Evolutionary conservation across 2,888 invertebrate species (phyloP).

Genomic region (Drosophila niveifrons): DNA sequence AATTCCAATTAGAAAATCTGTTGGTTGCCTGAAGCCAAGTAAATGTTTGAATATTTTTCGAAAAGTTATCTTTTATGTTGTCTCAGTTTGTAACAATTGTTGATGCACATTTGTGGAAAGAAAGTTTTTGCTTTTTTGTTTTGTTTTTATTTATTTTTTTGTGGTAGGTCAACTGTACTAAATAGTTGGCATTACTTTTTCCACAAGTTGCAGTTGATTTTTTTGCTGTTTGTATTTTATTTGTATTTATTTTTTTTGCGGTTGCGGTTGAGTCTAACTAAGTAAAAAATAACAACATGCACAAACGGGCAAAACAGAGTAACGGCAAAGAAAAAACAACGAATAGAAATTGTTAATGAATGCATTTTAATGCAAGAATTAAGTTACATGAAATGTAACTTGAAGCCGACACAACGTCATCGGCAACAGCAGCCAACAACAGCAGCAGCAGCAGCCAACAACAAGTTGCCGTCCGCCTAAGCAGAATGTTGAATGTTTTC

Average conservation of each 20-base stretch:
- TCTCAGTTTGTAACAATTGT: slow-evolving; percentile 44
- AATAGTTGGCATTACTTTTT: slow-evolving; percentile 56
- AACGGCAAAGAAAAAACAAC: slow-evolving; percentile 34
- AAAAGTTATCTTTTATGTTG: slow-evolving; percentile 37
- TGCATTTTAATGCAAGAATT: slow-evolving; percentile 83
- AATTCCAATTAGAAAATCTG: not conserved
- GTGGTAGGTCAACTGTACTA: slow-evolving; percentile 67
- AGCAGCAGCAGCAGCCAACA: slow-evolving; percentile 30
- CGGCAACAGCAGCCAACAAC: slow-evolving; percentile 26
- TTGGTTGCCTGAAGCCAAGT: not conserved
- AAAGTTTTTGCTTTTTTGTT: slow-evolving; percentile 54
- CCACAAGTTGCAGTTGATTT: slow-evolving; percentile 30
- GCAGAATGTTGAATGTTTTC: slow-evolving; percentile 64
- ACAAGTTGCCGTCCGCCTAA: slow-evolving; percentile 55
- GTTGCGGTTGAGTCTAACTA: slow-evolving; percentile 45
- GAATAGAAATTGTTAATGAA: slow-evolving; percentile 72
- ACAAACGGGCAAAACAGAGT: slow-evolving; percentile 15
- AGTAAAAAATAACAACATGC: slow-evolving; percentile 22
- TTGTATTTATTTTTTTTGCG: slow-evolving; percentile 39
- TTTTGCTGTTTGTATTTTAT: slow-evolving; percentile 23
- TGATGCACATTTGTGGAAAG: slow-evolving; percentile 43
- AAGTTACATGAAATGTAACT: slow-evolving; percentile 80
- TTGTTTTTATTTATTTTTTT: slow-evolving; percentile 37
- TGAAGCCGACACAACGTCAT: slow-evolving; percentile 58
- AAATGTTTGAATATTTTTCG: slow-evolving; percentile 2